Percentiles rank a stretch among this genome's conserved stretches.
These are phyloP conservation scores for Anastrepha obliqua DNA, from an alignment of 1,140 invertebrate species.

Conservation along the genomic window DNA sequence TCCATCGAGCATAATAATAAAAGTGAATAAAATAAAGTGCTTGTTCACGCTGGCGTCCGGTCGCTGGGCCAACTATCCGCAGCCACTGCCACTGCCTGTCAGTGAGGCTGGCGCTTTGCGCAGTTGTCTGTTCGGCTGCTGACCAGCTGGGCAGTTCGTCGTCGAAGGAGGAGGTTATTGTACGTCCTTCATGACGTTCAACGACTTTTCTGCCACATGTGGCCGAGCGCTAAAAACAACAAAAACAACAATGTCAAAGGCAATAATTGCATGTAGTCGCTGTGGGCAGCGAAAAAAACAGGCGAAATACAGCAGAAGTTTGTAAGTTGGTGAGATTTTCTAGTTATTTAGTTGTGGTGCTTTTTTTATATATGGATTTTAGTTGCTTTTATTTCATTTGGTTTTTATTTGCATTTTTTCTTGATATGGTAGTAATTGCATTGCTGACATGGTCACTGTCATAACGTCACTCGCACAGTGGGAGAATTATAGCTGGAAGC, in stretches of 20 bases:
- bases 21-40: slow-evolving; percentile 48
- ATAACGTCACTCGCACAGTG: no score
- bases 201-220: slow-evolving; percentile 14
- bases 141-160: background rate
- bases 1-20: slow-evolving; percentile 19
- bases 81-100: background rate
- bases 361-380: background rate
- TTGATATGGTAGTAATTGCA: background rate
- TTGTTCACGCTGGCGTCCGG: slow-evolving; percentile 32
- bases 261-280: slow-evolving; percentile 18
- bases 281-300: background rate
- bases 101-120: background rate
- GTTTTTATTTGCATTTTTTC: background rate
- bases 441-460: background rate
- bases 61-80: background rate
- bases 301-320: background rate
- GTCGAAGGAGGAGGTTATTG: background rate
- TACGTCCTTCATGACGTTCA: slow-evolving; percentile 38
- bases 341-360: background rate
- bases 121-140: background rate
- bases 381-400: background rate
- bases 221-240: background rate
- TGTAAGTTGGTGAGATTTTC: background rate
- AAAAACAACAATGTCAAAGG: background rate
- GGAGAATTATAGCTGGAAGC: no score